Conservation (phyloP, 2,113 vertebrate species). For the Cavia aperea region DNA sequence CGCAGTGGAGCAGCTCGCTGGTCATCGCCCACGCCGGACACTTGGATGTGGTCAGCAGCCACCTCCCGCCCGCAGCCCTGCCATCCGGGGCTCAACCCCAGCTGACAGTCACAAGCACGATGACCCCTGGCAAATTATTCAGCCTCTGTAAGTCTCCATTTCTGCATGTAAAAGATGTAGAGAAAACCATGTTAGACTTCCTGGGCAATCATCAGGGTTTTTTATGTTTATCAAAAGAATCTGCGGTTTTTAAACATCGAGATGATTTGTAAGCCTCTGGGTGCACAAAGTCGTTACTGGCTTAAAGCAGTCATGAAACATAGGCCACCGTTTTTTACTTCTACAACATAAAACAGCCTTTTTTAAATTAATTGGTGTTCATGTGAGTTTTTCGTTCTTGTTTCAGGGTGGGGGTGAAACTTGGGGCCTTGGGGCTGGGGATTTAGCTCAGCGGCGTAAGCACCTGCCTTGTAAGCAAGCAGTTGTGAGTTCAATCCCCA, state of each 20-base stretch:
- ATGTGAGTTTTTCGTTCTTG: not conserved
- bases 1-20: not conserved
- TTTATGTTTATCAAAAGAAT: slow-evolving; percentile 28
- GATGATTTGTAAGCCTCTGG: not conserved
- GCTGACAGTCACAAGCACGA: not conserved
- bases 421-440: too few relatives aligned
- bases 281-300: slow-evolving; percentile 22
- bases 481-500: too few relatives aligned
- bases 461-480: too few relatives aligned
- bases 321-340: slow-evolving; percentile 20
- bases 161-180: not conserved
- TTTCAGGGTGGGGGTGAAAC: not conserved
- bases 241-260: slow-evolving; percentile 32
- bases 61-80: not conserved
- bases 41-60: not conserved
- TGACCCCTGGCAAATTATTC: not conserved
- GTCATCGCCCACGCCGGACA: not conserved
- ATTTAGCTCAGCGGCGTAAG: too few relatives aligned
- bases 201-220: not conserved
- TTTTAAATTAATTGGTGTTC: slow-evolving; percentile 34
- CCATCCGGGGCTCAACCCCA: not conserved
- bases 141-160: not conserved
- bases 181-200: slow-evolving; percentile 29
- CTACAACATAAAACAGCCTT: slow-evolving; percentile 45
- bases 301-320: slow-evolving; percentile 38